Evolutionary conservation across 2,888 invertebrate genomes (phyloP).

Genomic region (Aleiodes testaceus): DNA sequence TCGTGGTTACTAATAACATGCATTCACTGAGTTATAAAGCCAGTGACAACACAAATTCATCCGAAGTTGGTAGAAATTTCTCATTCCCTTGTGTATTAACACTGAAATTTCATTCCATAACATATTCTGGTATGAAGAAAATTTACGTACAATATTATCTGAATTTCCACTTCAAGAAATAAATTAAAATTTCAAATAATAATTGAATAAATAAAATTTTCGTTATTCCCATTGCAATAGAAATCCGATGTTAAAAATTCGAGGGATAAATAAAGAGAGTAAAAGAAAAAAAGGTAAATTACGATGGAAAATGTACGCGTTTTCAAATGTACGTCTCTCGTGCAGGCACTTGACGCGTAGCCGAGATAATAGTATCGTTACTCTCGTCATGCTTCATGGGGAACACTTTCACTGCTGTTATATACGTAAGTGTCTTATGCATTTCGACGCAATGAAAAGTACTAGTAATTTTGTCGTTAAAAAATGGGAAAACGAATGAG

Average conservation of each 20-base stretch:
- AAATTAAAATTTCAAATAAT: no score
- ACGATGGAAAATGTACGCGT: slow-evolving; percentile 15
- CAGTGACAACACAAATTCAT: no score
- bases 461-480: slow-evolving; percentile 4
- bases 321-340: slow-evolving; percentile 21
- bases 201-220: no score
- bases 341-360: slow-evolving; percentile 10
- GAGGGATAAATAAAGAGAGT: background rate
- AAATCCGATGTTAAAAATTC: slow-evolving; percentile 1
- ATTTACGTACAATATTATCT: no score
- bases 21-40: no score
- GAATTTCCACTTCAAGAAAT: no score
- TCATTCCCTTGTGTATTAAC: no score
- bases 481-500: slow-evolving; percentile 19
- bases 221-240: no score
- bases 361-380: slow-evolving; percentile 61
- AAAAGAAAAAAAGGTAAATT: slow-evolving; percentile 5
- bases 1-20: no score
- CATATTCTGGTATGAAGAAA: no score
- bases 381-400: slow-evolving; percentile 67
- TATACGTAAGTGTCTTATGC: slow-evolving; percentile 25
- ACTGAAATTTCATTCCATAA: no score
- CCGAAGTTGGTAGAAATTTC: no score
- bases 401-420: slow-evolving; percentile 68
- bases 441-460: slow-evolving; percentile 19